Conservation (phyloP, 2,888 invertebrate species). For the Macaria liturata region DNA sequence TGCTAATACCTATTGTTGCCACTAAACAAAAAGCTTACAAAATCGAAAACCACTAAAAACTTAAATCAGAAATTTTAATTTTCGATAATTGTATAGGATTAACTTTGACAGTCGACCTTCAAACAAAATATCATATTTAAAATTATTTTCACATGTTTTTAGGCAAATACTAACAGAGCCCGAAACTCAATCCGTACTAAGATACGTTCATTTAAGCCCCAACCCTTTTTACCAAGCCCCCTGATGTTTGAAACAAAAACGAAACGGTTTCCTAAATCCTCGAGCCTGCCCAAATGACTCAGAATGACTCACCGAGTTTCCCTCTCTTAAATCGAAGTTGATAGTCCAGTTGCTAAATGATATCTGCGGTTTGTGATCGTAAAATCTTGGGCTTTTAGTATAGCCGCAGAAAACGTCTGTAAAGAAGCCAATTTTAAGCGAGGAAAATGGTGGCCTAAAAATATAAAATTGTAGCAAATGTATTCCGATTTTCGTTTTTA, state of each 20-base stretch:
- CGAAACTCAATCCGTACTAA: background rate
- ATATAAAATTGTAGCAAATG: too few species aligned
- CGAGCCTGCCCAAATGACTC: slow-evolving; percentile 42
- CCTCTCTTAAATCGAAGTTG: slow-evolving; percentile 41
- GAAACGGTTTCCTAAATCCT: slow-evolving; percentile 27
- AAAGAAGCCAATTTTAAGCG: too few species aligned
- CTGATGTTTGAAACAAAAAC: slow-evolving; percentile 23
- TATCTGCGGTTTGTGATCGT: slow-evolving; percentile 40
- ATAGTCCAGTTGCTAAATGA: slow-evolving; percentile 42
- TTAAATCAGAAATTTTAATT: too few species aligned
- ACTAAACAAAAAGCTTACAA: too few species aligned
- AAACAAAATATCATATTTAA: background rate
- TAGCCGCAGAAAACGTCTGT: too few species aligned
- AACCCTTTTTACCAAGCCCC: slow-evolving; percentile 31
- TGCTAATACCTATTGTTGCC: too few species aligned
- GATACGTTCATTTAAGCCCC: too few species aligned
- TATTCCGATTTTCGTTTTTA: too few species aligned
- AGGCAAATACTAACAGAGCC: background rate
- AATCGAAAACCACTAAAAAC: too few species aligned
- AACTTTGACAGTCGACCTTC: background rate
- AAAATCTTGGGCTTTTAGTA: slow-evolving; percentile 3
- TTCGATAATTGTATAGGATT: too few species aligned
- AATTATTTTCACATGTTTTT: background rate
- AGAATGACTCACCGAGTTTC: slow-evolving; percentile 52
- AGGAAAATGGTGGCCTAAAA: too few species aligned